Percentiles rank a stretch among this genome's conserved stretches.
Evolutionary conservation across 1,140 invertebrate species (phyloP).

Genomic region (Heliconius eleuchia): DNA sequence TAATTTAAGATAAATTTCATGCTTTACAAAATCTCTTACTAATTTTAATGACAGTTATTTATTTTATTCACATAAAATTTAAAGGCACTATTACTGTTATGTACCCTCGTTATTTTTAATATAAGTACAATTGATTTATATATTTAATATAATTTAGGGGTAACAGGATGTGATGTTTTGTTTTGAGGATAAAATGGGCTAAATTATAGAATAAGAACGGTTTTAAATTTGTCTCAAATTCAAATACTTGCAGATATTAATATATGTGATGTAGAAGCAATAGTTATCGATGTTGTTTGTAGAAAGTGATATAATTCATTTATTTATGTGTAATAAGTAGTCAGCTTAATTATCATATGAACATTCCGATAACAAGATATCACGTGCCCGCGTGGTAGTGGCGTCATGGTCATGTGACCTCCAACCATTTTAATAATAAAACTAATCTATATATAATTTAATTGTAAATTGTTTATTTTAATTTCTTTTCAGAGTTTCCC

Average conservation of each 20-base stretch:
- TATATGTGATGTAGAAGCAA: neutral
- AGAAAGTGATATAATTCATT: neutral
- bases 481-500: neutral
- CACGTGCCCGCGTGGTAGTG: neutral
- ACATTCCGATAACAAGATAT: conserved; percentile 20
- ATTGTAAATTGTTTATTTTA: neutral
- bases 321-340: neutral
- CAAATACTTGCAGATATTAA: conserved; percentile 3
- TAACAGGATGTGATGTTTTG: neutral
- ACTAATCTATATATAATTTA: neutral
- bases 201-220: neutral
- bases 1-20: conserved; percentile 1
- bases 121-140: neutral
- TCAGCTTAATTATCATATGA: conserved; percentile 20
- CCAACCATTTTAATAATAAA: neutral
- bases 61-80: neutral
- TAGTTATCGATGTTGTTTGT: conserved; percentile 4
- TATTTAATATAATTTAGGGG: neutral
- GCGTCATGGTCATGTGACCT: neutral
- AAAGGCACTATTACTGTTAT: conserved; percentile 4
- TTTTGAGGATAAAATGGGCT: neutral
- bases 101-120: neutral
- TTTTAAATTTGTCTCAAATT: neutral
- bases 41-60: neutral
- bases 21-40: neutral